Conservation (phyloP, 2,888 invertebrate genomes). For the Lordiphosa fenestrarum region DNA sequence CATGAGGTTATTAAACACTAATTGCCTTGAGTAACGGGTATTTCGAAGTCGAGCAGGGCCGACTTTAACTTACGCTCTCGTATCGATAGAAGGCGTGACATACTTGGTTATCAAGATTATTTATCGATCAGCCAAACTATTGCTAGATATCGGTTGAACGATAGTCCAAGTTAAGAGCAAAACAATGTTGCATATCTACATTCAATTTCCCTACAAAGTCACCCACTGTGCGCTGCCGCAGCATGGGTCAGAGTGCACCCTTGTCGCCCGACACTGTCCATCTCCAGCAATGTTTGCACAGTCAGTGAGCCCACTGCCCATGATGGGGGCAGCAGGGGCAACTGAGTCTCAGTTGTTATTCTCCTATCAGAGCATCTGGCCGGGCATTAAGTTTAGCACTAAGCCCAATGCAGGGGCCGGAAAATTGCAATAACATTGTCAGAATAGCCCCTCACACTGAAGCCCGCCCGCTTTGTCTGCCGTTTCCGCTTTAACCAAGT, state of each 20-base stretch:
- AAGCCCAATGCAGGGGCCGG: conserved; percentile 55
- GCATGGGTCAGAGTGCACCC: neutral
- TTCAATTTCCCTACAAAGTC: neutral
- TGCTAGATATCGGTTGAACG: no score
- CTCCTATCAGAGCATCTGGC: conserved; percentile 45
- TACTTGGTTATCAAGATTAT: no score
- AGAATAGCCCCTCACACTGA: conserved; percentile 2
- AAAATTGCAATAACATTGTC: conserved; percentile 72
- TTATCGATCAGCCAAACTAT: no score
- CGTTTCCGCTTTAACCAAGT: conserved; percentile 55
- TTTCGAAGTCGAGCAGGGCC: no score
- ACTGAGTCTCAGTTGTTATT: conserved; percentile 16
- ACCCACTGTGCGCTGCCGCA: conserved; percentile 11
- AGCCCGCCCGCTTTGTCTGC: conserved; percentile 23
- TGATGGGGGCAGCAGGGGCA: conserved; percentile 31
- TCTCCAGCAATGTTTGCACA: conserved; percentile 50
- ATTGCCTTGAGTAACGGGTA: no score
- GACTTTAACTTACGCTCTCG: no score
- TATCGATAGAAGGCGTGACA: no score
- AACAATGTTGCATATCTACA: no score
- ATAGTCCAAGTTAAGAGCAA: no score
- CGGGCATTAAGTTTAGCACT: conserved; percentile 51
- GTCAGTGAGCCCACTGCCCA: conserved; percentile 57
- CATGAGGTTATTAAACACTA: no score
- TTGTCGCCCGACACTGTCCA: neutral